Evolutionary conservation across 2,888 invertebrate genomes (phyloP).

Genomic region (Ellobium chinense): DNA sequence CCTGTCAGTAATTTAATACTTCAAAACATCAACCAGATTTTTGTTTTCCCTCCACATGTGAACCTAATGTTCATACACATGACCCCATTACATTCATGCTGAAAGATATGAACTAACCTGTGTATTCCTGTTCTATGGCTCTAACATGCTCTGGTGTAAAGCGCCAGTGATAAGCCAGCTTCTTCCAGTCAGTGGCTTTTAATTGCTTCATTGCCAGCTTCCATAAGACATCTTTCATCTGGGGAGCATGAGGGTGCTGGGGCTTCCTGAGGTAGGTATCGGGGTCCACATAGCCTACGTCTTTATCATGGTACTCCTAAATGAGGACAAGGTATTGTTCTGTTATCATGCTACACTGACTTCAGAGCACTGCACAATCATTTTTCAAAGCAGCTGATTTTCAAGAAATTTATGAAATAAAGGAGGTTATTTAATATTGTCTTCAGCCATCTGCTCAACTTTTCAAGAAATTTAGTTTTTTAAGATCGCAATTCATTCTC

Average conservation of each 20-base stretch:
- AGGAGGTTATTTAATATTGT: too few relatives aligned
- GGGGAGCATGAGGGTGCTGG: constrained; percentile 67
- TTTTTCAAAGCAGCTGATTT: too few relatives aligned
- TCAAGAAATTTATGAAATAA: too few relatives aligned
- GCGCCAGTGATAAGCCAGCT: constrained; percentile 84
- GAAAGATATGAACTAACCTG: constrained; percentile 79
- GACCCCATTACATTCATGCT: not conserved
- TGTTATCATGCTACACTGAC: not conserved
- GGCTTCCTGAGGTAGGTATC: constrained; percentile 68
- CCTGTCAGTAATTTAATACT: too few relatives aligned
- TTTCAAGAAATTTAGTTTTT: too few relatives aligned
- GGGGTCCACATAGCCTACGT: constrained; percentile 69
- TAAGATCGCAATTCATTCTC: too few relatives aligned
- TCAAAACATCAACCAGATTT: not conserved
- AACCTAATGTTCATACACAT: not conserved
- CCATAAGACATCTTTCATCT: constrained; percentile 78
- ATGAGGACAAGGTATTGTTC: too few relatives aligned
- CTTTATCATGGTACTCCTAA: constrained; percentile 71
- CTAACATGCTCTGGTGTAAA: constrained; percentile 85
- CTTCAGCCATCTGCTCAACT: too few relatives aligned
- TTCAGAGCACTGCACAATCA: too few relatives aligned
- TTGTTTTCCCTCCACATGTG: not conserved
- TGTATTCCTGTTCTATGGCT: constrained; percentile 86
- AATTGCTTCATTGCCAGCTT: constrained; percentile 81
- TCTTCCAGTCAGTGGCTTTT: constrained; percentile 84